Conservation (phyloP, 2,797 vertebrate species). For the Sebastes paucispinis region DNA sequence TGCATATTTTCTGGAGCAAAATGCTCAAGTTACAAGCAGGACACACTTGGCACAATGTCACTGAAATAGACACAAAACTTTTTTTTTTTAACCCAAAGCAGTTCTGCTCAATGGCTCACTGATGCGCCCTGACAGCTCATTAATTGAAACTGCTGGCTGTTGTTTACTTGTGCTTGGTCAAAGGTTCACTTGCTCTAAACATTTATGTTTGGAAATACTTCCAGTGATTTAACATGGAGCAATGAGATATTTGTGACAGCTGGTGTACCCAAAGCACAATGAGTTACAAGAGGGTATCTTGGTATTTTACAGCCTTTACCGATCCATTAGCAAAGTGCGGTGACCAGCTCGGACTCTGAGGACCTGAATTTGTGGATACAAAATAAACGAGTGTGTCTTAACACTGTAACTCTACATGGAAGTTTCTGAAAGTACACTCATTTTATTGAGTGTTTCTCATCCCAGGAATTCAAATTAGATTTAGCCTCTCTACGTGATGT, state of each 20-base stretch:
- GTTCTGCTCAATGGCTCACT: slow-evolving; percentile 11
- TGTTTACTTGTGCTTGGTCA: slow-evolving; percentile 33
- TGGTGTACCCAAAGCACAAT: neutral
- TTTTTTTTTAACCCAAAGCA: neutral
- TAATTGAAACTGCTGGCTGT: slow-evolving; percentile 25
- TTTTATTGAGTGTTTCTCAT: neutral
- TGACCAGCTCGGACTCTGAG: neutral
- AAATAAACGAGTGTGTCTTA: neutral
- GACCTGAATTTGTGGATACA: neutral
- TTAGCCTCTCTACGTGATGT: neutral
- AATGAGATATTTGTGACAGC: slow-evolving; percentile 2
- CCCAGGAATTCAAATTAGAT: neutral
- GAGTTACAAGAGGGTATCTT: neutral
- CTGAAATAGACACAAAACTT: slow-evolving; percentile 4
- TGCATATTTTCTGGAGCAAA: neutral
- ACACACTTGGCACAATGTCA: slow-evolving; percentile 14
- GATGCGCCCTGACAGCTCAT: slow-evolving; percentile 27
- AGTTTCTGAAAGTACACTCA: neutral
- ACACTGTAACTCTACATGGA: neutral
- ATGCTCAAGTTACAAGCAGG: neutral
- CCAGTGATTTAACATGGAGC: neutral
- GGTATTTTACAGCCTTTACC: neutral
- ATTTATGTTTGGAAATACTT: neutral
- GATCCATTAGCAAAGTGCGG: neutral
- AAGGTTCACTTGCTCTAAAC: slow-evolving; percentile 8